phyloP scores from a whole-genome alignment of 2,888 invertebrate genomes.

The Drosophila nr. perissopoda region DNA sequence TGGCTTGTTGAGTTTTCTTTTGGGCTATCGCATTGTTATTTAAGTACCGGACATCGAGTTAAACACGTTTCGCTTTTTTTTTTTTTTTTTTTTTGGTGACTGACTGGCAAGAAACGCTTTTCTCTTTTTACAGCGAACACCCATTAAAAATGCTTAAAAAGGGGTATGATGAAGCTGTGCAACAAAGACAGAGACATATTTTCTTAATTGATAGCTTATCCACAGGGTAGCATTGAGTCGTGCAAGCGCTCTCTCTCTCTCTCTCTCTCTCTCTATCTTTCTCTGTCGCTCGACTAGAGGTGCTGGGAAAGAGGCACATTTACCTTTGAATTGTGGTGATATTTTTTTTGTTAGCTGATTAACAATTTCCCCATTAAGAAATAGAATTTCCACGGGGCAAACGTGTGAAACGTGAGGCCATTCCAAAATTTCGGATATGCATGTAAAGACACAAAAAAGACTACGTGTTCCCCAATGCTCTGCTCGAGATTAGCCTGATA shows the following conservation, averaged over 20 bases:
- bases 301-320: neutral
- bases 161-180: neutral
- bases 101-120: constrained; percentile 36
- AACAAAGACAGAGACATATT: neutral
- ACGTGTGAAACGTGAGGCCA: constrained; percentile 68
- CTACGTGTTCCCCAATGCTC: constrained; percentile 34
- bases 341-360: constrained; percentile 24
- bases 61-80: constrained; percentile 60
- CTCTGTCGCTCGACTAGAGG: neutral
- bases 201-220: neutral
- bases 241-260: neutral
- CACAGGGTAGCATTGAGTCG: neutral
- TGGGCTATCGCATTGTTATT: constrained; percentile 55
- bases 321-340: neutral
- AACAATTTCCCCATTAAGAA: constrained; percentile 38
- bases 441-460: constrained; percentile 6
- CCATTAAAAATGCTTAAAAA: neutral
- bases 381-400: constrained; percentile 58
- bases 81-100: constrained; percentile 21
- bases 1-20: constrained; percentile 43
- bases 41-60: constrained; percentile 67
- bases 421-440: constrained; percentile 31
- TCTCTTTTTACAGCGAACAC: constrained; percentile 37
- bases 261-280: neutral
- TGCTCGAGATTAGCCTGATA: constrained; percentile 12